Evolutionary conservation across 2,888 invertebrate genomes (phyloP), one percentile per base, ranked within the genome.

Genomic region (Agrotis puta): DNA sequence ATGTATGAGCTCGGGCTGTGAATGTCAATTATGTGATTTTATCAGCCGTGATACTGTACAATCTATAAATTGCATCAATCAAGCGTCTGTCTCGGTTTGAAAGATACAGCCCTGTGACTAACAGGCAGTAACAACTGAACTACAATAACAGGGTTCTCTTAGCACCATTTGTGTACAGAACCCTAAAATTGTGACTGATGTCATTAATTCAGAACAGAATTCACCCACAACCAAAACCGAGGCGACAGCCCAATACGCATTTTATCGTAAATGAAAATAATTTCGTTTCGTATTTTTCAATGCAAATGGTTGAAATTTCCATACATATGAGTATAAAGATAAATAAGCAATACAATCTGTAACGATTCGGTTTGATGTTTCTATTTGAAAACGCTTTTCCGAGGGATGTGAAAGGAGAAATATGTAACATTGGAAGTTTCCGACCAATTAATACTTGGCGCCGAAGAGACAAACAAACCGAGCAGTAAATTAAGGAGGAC

Each of bases 251-350:
- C 48, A 4, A 54, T 54, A 45, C 27, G 50, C 33, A 77, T 70
- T 33, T 33, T 45, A 50, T 54, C 33, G 53, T 50, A 57, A 39
- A 79, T 74, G 57, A 48, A 54, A 74, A 33, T 74, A 63, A 80
- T 63, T 59, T 6, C 24, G 13, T 24, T 79, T 65, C 45, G 24
- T 62, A 54, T 79, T 58, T 79, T 39, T 24, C 50, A 20, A 65
- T 39, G 53, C 51, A 65, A 74, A 76, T 73, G 45, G 45, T 4
- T 7, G 20, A 65, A 50, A 65, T 76, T 74, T 65, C 61, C 74
- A 73, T 79, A 64, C 22, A 64, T 65, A 79, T 73, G 43, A 74
- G 43, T 13, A 48, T 71, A 24, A 71, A 78, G 57, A 78, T 62
- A 70, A 71, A 78, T 22, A 78, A 78, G 13, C 33, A n/a, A 62